Evolutionary conservation across 2,113 vertebrate species (phyloP).

Genomic region (Rhodinocichla rosea): DNA sequence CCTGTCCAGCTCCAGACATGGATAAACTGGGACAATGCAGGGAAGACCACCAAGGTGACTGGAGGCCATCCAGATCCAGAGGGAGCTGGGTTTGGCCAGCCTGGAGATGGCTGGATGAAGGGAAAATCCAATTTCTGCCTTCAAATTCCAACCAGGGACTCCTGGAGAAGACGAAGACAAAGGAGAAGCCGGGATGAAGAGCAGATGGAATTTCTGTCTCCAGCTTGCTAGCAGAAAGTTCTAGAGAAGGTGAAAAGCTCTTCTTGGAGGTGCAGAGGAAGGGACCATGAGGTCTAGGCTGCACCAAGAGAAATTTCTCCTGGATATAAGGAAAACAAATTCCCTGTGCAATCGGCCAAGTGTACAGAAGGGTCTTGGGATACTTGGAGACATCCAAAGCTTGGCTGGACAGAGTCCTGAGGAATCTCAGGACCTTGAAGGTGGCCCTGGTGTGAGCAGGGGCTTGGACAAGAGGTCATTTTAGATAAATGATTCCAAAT

Average conservation of each 20-base stretch:
- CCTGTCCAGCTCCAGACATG: background rate
- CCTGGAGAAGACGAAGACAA: background rate
- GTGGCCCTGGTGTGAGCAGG: background rate
- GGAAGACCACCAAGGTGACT: background rate
- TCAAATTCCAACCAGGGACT: background rate
- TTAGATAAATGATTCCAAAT: background rate
- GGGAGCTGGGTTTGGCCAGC: background rate
- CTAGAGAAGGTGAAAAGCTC: background rate
- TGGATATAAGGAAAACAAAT: background rate
- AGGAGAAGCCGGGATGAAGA: background rate
- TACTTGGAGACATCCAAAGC: background rate
- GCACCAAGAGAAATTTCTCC: background rate
- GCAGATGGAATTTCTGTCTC: background rate
- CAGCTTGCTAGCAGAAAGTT: accelerated
- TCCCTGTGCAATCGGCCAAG: accelerated
- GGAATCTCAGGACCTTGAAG: no score
- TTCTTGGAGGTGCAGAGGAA: background rate
- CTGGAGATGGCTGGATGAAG: background rate
- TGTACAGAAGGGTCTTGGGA: background rate
- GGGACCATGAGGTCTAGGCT: accelerated
- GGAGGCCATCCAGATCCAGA: background rate
- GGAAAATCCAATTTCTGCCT: background rate
- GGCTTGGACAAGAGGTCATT: background rate
- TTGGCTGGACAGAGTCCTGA: background rate
- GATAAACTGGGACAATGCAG: accelerated